Conservation (phyloP, 2,113 vertebrate genomes). For the Solea senegalensis region DNA sequence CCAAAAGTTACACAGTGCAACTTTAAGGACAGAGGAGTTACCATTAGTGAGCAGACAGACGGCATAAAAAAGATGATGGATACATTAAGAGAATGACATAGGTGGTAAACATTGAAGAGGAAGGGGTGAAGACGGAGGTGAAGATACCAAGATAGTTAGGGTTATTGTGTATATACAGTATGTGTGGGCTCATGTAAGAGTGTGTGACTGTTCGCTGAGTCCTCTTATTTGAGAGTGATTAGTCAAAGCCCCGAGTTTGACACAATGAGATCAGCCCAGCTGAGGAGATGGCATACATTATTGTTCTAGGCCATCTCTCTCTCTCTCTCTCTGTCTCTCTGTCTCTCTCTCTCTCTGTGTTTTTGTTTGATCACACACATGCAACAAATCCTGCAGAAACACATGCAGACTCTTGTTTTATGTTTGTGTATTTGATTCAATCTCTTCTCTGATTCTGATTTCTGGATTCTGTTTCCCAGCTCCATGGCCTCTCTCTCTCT, state of each 20-base stretch:
- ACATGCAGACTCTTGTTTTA: neutral
- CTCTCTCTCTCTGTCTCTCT: constrained; percentile 17
- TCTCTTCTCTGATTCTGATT: neutral
- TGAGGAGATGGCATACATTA: constrained; percentile 78
- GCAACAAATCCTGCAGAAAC: neutral
- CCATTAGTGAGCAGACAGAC: constrained; percentile 14
- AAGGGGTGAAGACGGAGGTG: constrained; percentile 1
- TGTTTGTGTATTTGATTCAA: neutral
- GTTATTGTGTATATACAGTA: constrained; percentile 23
- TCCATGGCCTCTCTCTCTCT: neutral
- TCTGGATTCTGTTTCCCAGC: neutral
- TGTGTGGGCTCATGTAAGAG: constrained; percentile 20
- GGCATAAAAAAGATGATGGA: constrained; percentile 38
- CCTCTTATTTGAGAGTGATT: constrained; percentile 82
- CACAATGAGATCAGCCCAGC: constrained; percentile 84
- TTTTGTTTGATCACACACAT: neutral
- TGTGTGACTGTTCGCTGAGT: constrained; percentile 66
- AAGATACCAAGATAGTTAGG: constrained; percentile 16
- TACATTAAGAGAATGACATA: constrained; percentile 12
- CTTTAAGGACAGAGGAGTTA: neutral
- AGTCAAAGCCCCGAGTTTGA: constrained; percentile 82
- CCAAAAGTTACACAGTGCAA: no score
- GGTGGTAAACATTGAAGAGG: constrained; percentile 15
- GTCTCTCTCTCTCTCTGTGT: constrained; percentile 36
- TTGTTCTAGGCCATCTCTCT: constrained; percentile 78